Conservation (phyloP, 2,113 vertebrate species). For the Melanerpes aurifrons region DNA sequence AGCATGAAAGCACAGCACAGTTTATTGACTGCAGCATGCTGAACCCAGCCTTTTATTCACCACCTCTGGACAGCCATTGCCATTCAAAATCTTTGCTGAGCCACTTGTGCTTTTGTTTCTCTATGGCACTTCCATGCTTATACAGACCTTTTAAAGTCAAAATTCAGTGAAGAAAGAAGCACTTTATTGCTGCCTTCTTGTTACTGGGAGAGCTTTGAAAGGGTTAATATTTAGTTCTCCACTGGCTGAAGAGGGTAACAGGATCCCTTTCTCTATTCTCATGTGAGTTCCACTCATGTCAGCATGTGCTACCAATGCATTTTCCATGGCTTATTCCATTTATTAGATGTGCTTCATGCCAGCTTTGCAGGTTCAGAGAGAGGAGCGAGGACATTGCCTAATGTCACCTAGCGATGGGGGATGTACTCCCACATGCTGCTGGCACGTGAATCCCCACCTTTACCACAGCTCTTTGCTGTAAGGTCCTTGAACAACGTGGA, state of each 20-base stretch:
- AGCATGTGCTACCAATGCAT: background rate
- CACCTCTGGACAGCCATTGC: background rate
- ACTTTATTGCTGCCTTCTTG: background rate
- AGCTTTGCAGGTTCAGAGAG: background rate
- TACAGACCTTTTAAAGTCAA: background rate
- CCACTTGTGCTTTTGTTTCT: background rate
- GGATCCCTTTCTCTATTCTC: background rate
- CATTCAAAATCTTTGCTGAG: background rate
- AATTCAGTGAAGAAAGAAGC: background rate
- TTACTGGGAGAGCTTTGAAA: background rate
- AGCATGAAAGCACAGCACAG: background rate
- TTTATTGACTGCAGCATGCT: background rate
- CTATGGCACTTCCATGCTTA: background rate
- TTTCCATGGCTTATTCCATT: background rate
- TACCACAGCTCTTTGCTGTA: fast-evolving
- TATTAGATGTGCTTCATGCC: background rate
- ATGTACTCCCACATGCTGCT: fast-evolving
- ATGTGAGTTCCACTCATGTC: background rate
- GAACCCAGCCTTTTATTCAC: background rate
- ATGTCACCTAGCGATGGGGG: fast-evolving
- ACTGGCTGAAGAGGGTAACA: background rate
- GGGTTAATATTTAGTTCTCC: background rate
- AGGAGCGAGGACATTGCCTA: background rate
- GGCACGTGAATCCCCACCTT: background rate
- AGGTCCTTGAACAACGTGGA: background rate